phyloP scores from a whole-genome alignment of 2,888 invertebrate species.

The Protonemura montana region DNA sequence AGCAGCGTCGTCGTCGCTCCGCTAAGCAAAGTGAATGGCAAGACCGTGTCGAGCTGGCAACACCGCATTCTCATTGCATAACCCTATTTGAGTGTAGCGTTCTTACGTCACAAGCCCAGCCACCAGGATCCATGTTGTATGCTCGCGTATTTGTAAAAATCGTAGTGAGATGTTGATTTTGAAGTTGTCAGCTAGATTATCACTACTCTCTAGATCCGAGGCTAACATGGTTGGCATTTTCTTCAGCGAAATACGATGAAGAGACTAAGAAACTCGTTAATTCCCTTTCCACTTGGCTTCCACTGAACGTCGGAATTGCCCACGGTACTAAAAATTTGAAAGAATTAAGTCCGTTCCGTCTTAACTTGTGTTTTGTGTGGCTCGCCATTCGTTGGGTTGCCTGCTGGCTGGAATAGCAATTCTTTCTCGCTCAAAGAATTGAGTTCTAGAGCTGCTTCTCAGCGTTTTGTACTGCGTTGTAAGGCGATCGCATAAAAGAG shows the following conservation, averaged over 20 bases:
- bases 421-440: background rate
- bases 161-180: background rate
- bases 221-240: background rate
- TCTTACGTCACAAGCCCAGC: constrained; percentile 44
- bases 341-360: background rate
- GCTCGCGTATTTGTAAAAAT: constrained; percentile 29
- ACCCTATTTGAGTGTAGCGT: constrained; percentile 41
- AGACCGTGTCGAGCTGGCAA: constrained; percentile 34
- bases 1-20: background rate
- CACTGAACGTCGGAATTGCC: background rate
- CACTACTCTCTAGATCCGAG: background rate
- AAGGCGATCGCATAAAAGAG: constrained; percentile 7
- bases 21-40: constrained; percentile 22
- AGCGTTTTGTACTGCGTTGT: background rate
- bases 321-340: background rate
- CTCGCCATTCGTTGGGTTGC: background rate
- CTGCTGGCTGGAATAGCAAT: background rate
- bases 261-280: background rate
- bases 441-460: background rate
- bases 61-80: constrained; percentile 45
- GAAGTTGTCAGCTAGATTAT: background rate
- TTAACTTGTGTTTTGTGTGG: background rate
- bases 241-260: background rate
- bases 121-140: constrained; percentile 43
- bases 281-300: background rate